Conservation (phyloP, 1,140 invertebrate genomes). For the Steinernema khuongi region DNA sequence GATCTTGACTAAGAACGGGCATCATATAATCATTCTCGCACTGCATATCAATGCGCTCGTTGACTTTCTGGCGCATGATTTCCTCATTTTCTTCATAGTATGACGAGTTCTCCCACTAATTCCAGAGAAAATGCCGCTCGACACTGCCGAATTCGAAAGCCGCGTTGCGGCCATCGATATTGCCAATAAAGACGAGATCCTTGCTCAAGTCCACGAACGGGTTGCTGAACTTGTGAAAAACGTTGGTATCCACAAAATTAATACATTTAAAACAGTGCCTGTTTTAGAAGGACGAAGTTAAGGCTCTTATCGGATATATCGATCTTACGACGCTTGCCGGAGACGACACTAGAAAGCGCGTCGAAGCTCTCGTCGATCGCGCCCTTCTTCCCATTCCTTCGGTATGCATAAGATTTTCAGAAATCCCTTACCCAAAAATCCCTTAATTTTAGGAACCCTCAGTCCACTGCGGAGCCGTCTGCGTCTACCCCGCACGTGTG, state of each 20-base stretch:
- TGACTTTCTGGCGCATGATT: background rate
- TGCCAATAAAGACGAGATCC: background rate
- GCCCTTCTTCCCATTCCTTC: conserved; percentile 65
- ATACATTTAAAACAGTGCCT: background rate
- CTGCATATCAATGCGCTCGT: too few species aligned
- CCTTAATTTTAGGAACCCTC: conserved; percentile 52
- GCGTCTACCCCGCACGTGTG: conserved; percentile 83
- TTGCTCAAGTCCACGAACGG: background rate
- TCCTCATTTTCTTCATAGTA: background rate
- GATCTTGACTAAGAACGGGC: too few species aligned
- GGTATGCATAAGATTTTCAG: background rate
- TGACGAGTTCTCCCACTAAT: background rate
- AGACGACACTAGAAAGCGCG: conserved; percentile 78
- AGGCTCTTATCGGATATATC: conserved; percentile 68
- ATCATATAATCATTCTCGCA: too few species aligned
- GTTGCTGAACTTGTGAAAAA: background rate
- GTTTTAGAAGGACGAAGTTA: conserved; percentile 26
- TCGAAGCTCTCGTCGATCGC: conserved; percentile 74
- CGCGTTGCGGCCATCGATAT: background rate
- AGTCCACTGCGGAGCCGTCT: conserved; percentile 72
- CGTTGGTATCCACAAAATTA: background rate
- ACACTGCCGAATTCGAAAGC: background rate
- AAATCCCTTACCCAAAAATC: background rate
- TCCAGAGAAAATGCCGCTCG: background rate
- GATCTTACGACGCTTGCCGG: conserved; percentile 84